Conservation (phyloP, 2,113 vertebrate species). For the Zosterops japonicus region DNA sequence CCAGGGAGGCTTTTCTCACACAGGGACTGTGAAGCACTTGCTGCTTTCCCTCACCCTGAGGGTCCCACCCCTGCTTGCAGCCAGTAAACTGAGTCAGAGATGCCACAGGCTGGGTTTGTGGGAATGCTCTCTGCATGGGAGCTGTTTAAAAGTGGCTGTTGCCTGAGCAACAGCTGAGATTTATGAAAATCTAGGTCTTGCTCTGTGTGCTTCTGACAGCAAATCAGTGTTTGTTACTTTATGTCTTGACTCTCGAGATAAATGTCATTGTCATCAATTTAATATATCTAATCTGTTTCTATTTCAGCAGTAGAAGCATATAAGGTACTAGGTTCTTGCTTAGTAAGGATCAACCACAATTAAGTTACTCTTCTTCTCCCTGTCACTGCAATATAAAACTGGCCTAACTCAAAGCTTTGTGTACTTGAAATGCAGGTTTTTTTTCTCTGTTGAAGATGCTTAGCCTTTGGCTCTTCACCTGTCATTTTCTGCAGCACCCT, state of each 20-base stretch:
- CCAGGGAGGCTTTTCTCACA: neutral
- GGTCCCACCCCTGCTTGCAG: neutral
- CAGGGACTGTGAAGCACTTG: neutral
- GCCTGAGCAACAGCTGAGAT: slow-evolving; percentile 25
- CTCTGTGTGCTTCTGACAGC: neutral
- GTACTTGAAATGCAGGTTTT: neutral
- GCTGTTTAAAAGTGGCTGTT: slow-evolving; percentile 22
- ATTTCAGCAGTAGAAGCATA: neutral
- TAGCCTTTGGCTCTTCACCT: neutral
- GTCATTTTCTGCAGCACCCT: neutral
- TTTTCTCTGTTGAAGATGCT: neutral
- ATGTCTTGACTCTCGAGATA: neutral
- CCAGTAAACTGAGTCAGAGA: slow-evolving; percentile 37
- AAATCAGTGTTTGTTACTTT: neutral
- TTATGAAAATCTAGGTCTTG: slow-evolving; percentile 38
- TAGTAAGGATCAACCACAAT: neutral
- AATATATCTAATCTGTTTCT: neutral
- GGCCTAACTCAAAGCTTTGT: neutral
- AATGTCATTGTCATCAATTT: neutral
- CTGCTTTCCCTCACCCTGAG: neutral
- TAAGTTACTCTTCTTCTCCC: neutral
- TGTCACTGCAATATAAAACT: neutral
- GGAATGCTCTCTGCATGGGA: neutral
- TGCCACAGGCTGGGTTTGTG: neutral
- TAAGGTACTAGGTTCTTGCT: neutral